Evolutionary conservation across 2,888 invertebrate species (phyloP), one percentile per base, ranked within the genome.

Genomic region (Stomorhina lunata): DNA sequence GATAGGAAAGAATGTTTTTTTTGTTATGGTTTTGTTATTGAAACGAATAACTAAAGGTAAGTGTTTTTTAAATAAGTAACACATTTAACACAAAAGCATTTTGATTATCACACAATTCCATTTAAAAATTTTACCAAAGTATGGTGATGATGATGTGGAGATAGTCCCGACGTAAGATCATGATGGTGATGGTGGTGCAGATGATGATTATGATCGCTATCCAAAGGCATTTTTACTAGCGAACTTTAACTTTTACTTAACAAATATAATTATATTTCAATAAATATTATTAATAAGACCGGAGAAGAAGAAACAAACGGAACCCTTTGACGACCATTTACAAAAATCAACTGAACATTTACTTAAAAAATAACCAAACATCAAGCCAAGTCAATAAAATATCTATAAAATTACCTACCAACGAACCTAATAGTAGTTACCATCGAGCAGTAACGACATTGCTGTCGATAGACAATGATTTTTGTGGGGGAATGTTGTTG

Each of bases 101-200:
- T n/a, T n/a, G n/a, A n/a, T n/a, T n/a, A n/a, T n/a, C n/a, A n/a
- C n/a, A n/a, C n/a, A n/a, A n/a, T n/a, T n/a, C n/a, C n/a, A n/a
- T n/a, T n/a, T n/a, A n/a, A n/a, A n/a, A n/a, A n/a, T 7, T 85
- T 78, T 88, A 91, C 90, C 87, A 88, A 86, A 85, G 90, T 89
- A 85, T 88, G 88, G 22, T 83, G 87, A 83, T 88, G 88, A 86
- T 90, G 91, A 86, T 90, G 90, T 17, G 90, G 89, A 20, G 91
- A 91, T 25, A 90, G 66, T 61, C 87, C 88, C 17, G 85, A 81
- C 45, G 82, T 57, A 80, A 86, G 86, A 15, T 87, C 85, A 82
- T 86, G 86, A 80, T 86, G 87, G 59, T 87, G 88, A 84, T 90
- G 90, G 57, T 88, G 90, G 85, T 88, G 77, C 50, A 69, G n/a